Evolutionary conservation across 1,140 invertebrate genomes (phyloP).

Genomic region (Euura lappo): DNA sequence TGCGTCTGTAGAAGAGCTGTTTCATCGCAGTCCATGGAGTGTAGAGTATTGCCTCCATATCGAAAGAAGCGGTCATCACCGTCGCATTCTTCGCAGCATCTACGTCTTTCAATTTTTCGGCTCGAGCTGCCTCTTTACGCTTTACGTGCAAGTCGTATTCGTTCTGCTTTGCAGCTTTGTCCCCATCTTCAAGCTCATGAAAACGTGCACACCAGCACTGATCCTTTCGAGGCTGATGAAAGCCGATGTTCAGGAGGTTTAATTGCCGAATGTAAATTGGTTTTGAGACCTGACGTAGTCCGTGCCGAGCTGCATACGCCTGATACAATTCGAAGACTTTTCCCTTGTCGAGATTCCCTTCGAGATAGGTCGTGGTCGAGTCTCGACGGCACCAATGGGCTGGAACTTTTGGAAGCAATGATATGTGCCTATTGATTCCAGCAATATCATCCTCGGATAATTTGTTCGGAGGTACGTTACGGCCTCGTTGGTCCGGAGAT

Average conservation of each 20-base stretch:
- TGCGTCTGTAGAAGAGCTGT: slow-evolving; percentile 13
- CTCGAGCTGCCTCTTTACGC: slow-evolving; percentile 17
- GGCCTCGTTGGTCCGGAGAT: slow-evolving; percentile 16
- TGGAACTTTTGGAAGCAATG: too few species aligned
- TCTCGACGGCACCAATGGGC: too few species aligned
- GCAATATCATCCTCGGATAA: slow-evolving; percentile 14
- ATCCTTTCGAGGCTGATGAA: slow-evolving; percentile 20
- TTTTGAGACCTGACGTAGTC: slow-evolving; percentile 11
- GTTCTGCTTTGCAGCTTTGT: slow-evolving; percentile 15
- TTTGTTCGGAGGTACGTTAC: not conserved
- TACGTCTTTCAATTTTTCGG: slow-evolving; percentile 14
- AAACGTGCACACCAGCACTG: too few species aligned
- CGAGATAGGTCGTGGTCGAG: slow-evolving; percentile 16
- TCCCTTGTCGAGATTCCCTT: not conserved
- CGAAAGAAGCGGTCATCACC: slow-evolving; percentile 20
- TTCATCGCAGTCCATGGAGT: slow-evolving; percentile 18
- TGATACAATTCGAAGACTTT: slow-evolving; percentile 17
- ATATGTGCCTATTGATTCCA: slow-evolving; percentile 11
- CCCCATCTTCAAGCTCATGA: slow-evolving; percentile 10
- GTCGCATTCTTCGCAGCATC: not conserved
- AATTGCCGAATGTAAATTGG: not conserved
- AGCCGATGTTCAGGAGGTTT: not conserved
- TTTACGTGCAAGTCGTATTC: slow-evolving; percentile 18
- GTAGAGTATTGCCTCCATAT: slow-evolving; percentile 19
- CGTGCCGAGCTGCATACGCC: slow-evolving; percentile 10